Conservation (phyloP, 2,113 vertebrate species). For the Muntiacus muntjak region DNA sequence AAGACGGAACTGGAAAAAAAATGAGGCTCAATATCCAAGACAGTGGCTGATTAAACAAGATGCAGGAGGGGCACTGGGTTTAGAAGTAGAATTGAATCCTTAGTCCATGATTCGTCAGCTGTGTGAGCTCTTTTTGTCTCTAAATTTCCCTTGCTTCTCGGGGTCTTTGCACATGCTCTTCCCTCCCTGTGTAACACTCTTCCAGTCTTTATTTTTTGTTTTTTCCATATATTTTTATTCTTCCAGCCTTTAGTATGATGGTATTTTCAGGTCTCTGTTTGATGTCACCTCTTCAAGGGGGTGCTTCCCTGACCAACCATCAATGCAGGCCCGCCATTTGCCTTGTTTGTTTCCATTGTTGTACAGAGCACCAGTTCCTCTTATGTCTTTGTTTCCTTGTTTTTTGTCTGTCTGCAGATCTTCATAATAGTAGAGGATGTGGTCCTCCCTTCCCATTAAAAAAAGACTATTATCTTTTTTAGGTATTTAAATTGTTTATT, state of each 20-base stretch:
- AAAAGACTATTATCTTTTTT: neutral
- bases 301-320: too few species aligned
- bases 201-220: neutral
- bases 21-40: neutral
- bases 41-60: neutral
- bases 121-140: neutral
- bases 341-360: neutral
- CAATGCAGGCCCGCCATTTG: accelerated
- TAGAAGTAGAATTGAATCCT: neutral
- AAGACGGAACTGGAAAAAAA: neutral
- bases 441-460: neutral
- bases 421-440: neutral
- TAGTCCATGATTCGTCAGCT: neutral
- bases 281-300: neutral
- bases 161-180: neutral
- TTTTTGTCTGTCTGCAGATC: neutral
- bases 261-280: neutral
- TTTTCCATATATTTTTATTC: too few species aligned
- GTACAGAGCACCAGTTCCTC: neutral
- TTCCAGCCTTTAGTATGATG: accelerated
- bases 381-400: neutral
- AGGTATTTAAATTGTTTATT: neutral
- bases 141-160: neutral
- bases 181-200: neutral
- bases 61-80: neutral